Evolutionary conservation across 1,140 invertebrate genomes (phyloP).

Genomic region (Neodiprion fabricii): DNA sequence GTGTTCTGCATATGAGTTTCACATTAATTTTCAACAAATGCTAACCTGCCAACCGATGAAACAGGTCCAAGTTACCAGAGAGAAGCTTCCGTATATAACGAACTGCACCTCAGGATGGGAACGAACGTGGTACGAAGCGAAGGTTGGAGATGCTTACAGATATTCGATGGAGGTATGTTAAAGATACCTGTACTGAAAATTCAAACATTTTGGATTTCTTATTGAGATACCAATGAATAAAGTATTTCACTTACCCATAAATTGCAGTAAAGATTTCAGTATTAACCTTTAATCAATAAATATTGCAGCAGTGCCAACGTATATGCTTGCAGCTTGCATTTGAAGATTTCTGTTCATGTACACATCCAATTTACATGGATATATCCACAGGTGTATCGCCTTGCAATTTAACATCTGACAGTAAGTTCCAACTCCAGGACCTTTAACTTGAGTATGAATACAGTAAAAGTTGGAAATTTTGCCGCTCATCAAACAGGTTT

Average conservation of each 20-base stretch:
- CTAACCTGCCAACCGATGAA: neutral
- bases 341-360: constrained; percentile 24
- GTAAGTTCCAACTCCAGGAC: constrained; percentile 14
- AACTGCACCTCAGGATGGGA: constrained; percentile 23
- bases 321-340: constrained; percentile 26
- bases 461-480: neutral
- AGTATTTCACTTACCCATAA: neutral
- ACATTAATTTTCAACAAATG: too few species aligned
- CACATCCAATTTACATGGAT: constrained; percentile 27
- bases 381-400: constrained; percentile 15
- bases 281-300: neutral
- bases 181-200: neutral
- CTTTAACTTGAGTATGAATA: neutral
- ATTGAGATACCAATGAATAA: neutral
- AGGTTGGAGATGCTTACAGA: constrained; percentile 12
- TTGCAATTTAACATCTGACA: constrained; percentile 25
- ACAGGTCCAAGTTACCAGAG: constrained; percentile 19
- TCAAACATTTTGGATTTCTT: neutral
- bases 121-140: constrained; percentile 19
- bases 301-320: constrained; percentile 23
- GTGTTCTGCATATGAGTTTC: too few species aligned
- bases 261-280: neutral
- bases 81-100: constrained; percentile 18
- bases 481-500: neutral
- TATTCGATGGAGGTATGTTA: constrained; percentile 24